Conservation (phyloP, 64 coral and sea anemone genomes). For the Anthopleura sola region DNA sequence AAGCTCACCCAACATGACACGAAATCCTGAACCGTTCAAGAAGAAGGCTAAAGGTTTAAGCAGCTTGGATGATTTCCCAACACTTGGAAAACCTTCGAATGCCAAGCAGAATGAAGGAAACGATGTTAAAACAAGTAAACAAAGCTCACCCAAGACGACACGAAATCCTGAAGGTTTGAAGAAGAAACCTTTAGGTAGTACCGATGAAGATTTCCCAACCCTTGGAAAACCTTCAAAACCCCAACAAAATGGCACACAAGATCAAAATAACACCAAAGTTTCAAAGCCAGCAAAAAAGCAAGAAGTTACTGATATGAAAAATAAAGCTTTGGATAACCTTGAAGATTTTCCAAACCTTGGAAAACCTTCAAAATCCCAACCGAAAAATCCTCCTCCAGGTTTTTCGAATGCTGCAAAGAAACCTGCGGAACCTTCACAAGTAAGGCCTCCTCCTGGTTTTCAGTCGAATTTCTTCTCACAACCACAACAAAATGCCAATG, state of each 20-base stretch:
- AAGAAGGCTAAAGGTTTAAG: neutral
- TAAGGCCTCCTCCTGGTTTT: constrained; percentile 48
- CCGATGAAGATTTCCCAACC: neutral
- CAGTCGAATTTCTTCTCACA: neutral
- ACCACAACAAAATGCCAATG: neutral
- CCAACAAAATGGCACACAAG: neutral
- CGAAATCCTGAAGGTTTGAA: neutral
- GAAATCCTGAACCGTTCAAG: neutral
- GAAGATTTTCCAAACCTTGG: neutral
- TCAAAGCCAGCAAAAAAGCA: neutral
- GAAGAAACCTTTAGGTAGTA: neutral
- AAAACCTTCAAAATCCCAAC: neutral
- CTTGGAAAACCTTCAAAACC: neutral
- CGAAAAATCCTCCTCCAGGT: neutral
- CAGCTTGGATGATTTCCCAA: neutral
- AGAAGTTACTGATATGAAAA: neutral
- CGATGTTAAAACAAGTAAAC: neutral
- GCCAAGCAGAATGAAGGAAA: neutral
- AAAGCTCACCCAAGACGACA: neutral
- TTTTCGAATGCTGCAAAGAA: neutral
- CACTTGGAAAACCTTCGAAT: neutral
- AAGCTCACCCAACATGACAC: neutral
- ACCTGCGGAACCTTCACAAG: neutral
- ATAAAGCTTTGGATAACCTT: neutral
- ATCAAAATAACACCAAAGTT: neutral